Base-by-base conservation (phyloP, 2,797 vertebrate genomes). In the Picus viridis region DNA sequence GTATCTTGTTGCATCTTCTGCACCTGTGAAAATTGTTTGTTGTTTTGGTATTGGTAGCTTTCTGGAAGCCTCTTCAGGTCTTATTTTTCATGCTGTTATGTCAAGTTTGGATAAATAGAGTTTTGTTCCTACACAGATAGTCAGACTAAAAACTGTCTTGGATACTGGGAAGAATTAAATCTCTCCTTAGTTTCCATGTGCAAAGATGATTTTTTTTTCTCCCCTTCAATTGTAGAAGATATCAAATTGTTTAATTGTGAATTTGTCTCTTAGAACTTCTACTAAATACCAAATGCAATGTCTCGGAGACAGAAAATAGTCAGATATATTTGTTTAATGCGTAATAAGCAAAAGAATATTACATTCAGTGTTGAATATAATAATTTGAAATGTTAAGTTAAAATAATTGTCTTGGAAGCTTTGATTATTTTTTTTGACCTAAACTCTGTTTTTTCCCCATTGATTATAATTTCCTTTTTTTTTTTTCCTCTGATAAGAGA, bases 401-500 rank as follows among this genome's bases (percentile, higher is more conserved):
- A 82, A 83, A 24, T 61, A 27, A 8, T 61, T 86, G 16, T 36
- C 14, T 30, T 61, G 15, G 47, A 57, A 10, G 18, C 14, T 75
- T 78, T 12, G 8, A 0, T 75, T 69, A 17, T 86, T 86, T 81
- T 72, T 23, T 86, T 83, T 78, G 19, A 57, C 57, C 24, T 18
- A 56, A 18, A 2, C 9, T 15, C 6, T 58, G 1, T 0, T 56
- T 49, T 51, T 77, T 43, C 6, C 43, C n/a, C 5, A 12, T 63
- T 26, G 27, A 0, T 75, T 61, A 39, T 27, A 43, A 88, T 70
- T 80, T 56, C 3, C 23, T 62, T 88, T 45, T 69, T 61, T 73
- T 59, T 80, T 43, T 43, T 92, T 47, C 14, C 30, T 95, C 65
- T 91, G 39, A 4, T 77, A 97, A 99, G 99, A 76, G 99, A 99